Evolutionary conservation across 2,113 vertebrate species (phyloP).

Genomic region (Physeter macrocephalus): DNA sequence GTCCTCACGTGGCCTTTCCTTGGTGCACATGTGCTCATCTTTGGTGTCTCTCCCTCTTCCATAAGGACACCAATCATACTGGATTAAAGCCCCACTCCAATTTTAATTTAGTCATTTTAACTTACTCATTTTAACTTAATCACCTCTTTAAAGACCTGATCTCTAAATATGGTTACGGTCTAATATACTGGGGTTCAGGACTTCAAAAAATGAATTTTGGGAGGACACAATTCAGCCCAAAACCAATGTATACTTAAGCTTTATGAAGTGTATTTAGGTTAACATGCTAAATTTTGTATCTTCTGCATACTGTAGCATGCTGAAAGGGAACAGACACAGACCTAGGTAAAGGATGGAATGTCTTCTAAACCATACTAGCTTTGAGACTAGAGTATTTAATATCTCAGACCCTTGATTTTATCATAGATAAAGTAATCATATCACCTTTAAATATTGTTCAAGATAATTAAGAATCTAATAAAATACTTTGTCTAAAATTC

Average conservation of each 20-base stretch:
- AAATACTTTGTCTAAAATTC: not conserved
- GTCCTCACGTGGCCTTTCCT: not conserved
- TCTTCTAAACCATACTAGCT: not conserved
- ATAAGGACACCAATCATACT: not conserved
- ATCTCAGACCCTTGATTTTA: not conserved
- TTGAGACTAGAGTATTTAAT: not conserved
- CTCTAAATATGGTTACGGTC: not conserved
- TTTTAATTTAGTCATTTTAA: not conserved
- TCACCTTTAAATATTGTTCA: not conserved
- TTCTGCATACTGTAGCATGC: not conserved
- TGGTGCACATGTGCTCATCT: not conserved
- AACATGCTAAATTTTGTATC: not conserved
- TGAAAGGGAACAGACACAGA: not conserved
- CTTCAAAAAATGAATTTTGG: not conserved
- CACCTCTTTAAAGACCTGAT: not conserved
- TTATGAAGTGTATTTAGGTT: not conserved
- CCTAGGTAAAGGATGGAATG: not conserved
- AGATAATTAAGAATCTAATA: not conserved
- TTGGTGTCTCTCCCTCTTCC: not conserved
- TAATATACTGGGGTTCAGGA: not conserved
- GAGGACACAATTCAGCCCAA: not conserved
- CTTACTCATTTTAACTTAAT: not conserved
- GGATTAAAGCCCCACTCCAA: not conserved
- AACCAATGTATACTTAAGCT: not conserved
- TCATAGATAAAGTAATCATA: not conserved